Evolutionary conservation across 2,113 vertebrate genomes (phyloP), one percentile per base, ranked within the genome.

Genomic region (Bostrychus sinensis): DNA sequence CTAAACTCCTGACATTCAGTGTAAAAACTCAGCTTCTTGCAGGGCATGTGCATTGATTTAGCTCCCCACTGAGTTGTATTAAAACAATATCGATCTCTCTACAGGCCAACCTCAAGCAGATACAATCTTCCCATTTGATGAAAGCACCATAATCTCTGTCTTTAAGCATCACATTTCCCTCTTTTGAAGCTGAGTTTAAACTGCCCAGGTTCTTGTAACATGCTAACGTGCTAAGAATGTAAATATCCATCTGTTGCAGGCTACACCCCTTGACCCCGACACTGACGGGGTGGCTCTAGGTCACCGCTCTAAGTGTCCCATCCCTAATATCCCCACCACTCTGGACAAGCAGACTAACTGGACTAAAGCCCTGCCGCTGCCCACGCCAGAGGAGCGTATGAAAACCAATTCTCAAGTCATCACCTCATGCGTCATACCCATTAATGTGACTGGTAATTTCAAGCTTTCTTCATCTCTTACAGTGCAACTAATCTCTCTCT

Each of bases 341-440:
- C 93, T 99, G 95, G 97, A 99, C 93, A 98, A 96, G 83, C 97
- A 98, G 93, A 99, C 97, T 88, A 99, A 99, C 93, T 99, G 97
- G 97, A 95, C 89, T 85, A 93, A 93, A 91, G 93, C 91, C 38
- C 93, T 99, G 89, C 97, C 96, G 83, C 93, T 99, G 84, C 97
- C 97, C 46, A 98, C 97, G 26, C 97, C 97, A 32, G 96, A 97
- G 85, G 94, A 98, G 91, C 94, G 95, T 89, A 96, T 98, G 96
- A 98, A 96, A 91, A 94, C 90, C 88, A 93, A 93, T 80, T 94
- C 96, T 75, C 94, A 95, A 92, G 93, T 95, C 90, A 92, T 99
- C 89, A 92, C 89, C 86, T 98, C 97, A 85, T 96, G 95, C 87
- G 92, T 98, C 91, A 95, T 99, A 85, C 96, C 97, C 90, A 98